Percentiles rank a stretch among this genome's conserved stretches.
Conservation (phyloP, 2,797 vertebrate genomes). For the Eremophila alpestris region DNA sequence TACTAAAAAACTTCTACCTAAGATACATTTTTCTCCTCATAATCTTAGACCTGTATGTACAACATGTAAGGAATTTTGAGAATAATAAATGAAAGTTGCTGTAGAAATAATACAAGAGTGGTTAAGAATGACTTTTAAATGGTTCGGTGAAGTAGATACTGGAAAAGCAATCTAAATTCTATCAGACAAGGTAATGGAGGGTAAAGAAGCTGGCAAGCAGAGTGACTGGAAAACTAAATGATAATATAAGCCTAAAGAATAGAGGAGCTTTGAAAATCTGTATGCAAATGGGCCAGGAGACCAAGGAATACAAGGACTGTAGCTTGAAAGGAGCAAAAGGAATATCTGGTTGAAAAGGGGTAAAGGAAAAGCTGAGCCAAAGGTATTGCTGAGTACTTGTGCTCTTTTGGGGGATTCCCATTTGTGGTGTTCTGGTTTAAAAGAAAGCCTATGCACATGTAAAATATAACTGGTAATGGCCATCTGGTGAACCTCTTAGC, state of each 20-base stretch:
- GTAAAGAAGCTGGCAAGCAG: background rate
- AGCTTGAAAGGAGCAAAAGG: background rate
- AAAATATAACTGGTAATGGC: background rate
- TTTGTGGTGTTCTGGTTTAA: background rate
- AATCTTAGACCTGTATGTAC: background rate
- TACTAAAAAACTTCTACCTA: background rate
- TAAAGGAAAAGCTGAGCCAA: background rate
- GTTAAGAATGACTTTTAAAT: constrained; percentile 58
- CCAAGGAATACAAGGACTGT: background rate
- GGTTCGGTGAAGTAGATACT: constrained; percentile 11
- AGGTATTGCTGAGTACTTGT: background rate
- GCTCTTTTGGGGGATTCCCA: background rate
- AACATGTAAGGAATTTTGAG: background rate
- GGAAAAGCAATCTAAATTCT: constrained; percentile 44
- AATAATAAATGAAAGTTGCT: constrained; percentile 47
- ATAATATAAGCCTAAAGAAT: constrained; percentile 11
- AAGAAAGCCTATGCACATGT: background rate
- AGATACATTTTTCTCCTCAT: background rate
- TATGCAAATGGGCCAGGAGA: background rate
- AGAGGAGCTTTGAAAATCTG: constrained; percentile 13
- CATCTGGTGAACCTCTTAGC: background rate
- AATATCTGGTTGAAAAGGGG: background rate
- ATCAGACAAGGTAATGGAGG: constrained; percentile 49
- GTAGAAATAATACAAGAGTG: constrained; percentile 41
- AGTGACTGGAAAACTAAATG: constrained; percentile 42